These are phyloP conservation scores for Trematocara macrostoma DNA, from an alignment of 2,113 vertebrate genomes.

Conservation along the genomic window DNA sequence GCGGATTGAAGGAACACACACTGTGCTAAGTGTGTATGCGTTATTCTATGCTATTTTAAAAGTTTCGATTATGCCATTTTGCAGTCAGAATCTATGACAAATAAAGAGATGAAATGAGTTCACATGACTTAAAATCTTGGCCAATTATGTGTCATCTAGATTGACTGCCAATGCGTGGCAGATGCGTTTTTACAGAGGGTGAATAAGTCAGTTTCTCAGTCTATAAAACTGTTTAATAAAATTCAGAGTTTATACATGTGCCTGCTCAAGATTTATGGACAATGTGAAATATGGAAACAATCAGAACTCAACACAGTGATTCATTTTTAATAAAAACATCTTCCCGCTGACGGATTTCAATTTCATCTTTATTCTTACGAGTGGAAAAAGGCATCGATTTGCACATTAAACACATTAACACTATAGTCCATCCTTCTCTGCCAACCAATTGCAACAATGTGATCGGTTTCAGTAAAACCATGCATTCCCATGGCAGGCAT, in stretches of 20 bases:
- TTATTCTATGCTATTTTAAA: constrained; percentile 42
- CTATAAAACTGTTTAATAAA: background rate
- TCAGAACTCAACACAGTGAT: background rate
- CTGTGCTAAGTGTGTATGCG: constrained; percentile 31
- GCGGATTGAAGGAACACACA: constrained; percentile 50
- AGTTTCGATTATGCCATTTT: constrained; percentile 38
- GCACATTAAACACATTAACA: background rate
- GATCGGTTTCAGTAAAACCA: background rate
- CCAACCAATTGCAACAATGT: background rate
- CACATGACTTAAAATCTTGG: constrained; percentile 5
- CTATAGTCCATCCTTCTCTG: background rate
- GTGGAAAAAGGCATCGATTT: background rate
- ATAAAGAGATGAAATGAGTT: background rate
- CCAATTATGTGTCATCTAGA: background rate
- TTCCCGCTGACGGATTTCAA: background rate
- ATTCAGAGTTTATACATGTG: background rate
- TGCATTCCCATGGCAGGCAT: background rate
- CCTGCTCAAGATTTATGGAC: background rate
- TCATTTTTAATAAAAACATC: background rate
- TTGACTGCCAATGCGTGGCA: background rate
- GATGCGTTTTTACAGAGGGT: background rate
- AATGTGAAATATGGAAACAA: background rate
- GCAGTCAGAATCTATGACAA: constrained; percentile 38
- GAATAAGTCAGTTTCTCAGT: background rate
- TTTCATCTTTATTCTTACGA: background rate